phyloP scores from a whole-genome alignment of 2,888 invertebrate species.

The Atethmia centrago region DNA sequence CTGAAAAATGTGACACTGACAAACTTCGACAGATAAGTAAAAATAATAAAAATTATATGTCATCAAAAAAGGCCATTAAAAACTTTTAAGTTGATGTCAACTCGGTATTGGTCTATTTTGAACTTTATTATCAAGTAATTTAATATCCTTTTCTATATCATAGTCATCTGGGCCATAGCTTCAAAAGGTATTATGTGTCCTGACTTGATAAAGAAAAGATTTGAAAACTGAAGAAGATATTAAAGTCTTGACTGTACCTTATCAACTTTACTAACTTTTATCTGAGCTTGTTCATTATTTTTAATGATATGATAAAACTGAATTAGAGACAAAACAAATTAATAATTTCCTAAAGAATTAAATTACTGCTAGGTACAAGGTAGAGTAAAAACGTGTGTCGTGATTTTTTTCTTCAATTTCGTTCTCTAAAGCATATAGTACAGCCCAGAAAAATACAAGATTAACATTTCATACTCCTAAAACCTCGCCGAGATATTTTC shows the following conservation, averaged over 20 bases:
- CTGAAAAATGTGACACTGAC: too few relatives aligned
- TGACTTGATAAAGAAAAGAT: not conserved
- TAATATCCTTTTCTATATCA: not conserved
- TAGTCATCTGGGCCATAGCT: not conserved
- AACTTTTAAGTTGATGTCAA: not conserved
- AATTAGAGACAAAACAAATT: not conserved
- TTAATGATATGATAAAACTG: conserved; percentile 12
- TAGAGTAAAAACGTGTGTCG: not conserved
- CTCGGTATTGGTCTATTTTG: conserved; percentile 5
- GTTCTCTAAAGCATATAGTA: conserved; percentile 9
- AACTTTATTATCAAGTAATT: not conserved
- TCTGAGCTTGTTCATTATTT: conserved; percentile 31
- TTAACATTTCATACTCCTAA: conserved; percentile 25
- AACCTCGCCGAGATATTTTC: conserved; percentile 34
- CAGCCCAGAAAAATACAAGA: conserved; percentile 20
- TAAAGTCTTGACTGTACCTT: not conserved
- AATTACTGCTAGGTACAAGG: not conserved
- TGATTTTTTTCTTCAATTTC: conserved; percentile 1
- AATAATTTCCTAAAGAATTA: not conserved
- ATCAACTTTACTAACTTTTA: conserved; percentile 48
- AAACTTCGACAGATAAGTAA: too few relatives aligned
- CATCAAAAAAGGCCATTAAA: not conserved
- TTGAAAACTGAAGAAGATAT: not conserved
- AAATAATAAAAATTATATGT: not conserved
- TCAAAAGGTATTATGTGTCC: not conserved